Percentiles rank a stretch among this genome's conserved stretches.
phyloP scores from a whole-genome alignment of 1,140 invertebrate species.

The Calephelis nemesis region DNA sequence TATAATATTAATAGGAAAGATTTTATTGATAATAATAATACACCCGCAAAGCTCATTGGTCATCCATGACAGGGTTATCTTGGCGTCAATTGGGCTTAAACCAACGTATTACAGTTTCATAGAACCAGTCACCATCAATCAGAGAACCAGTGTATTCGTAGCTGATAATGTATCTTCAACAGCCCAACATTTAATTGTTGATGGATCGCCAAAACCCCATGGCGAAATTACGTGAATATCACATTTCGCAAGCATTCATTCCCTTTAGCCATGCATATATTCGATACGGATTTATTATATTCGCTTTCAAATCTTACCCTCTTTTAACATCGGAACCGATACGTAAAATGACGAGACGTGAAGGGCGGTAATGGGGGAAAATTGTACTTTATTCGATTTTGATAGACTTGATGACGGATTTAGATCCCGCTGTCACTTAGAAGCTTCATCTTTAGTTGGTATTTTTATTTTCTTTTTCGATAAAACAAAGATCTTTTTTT shows the following conservation, averaged over 20 bases:
- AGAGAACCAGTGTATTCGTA: slow-evolving; percentile 55
- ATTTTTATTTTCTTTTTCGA: slow-evolving; percentile 27
- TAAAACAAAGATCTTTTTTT: background rate
- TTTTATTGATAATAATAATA: background rate
- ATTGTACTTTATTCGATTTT: slow-evolving; percentile 77
- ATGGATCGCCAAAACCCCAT: slow-evolving; percentile 57
- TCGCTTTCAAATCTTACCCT: slow-evolving; percentile 68
- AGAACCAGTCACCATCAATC: slow-evolving; percentile 62
- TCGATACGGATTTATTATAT: slow-evolving; percentile 74
- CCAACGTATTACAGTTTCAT: slow-evolving; percentile 42
- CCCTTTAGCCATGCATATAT: slow-evolving; percentile 60
- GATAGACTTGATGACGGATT: slow-evolving; percentile 74
- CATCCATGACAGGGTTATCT: slow-evolving; percentile 48
- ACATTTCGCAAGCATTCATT: slow-evolving; percentile 55
- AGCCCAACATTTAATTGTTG: slow-evolving; percentile 72
- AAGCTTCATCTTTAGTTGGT: slow-evolving; percentile 39
- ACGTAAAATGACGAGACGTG: slow-evolving; percentile 74
- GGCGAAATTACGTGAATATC: slow-evolving; percentile 58
- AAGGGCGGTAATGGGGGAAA: slow-evolving; percentile 75
- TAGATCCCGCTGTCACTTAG: slow-evolving; percentile 59
- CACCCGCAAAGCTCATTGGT: slow-evolving; percentile 40
- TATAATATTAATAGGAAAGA: too few relatives aligned
- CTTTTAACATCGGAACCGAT: slow-evolving; percentile 70
- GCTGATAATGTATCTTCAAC: slow-evolving; percentile 70
- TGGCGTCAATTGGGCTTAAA: slow-evolving; percentile 41